Conservation (phyloP, 2,113 vertebrate genomes). For the Myiopsitta monachus region DNA sequence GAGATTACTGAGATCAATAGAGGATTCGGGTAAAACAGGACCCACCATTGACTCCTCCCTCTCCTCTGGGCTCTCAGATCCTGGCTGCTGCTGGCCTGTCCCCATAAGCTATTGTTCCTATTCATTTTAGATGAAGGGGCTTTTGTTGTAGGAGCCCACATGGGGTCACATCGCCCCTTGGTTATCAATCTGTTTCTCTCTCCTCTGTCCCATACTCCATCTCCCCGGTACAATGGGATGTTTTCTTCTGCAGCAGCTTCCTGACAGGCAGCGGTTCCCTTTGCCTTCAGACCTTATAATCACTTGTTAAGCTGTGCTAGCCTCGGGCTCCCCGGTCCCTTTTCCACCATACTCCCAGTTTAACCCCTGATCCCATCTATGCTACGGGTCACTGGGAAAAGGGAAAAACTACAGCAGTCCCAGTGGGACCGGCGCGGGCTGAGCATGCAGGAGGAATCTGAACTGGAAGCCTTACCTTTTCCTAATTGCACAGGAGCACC, state of each 20-base stretch:
- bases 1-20: slow-evolving; percentile 36
- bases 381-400: slow-evolving; percentile 26
- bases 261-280: slow-evolving; percentile 30
- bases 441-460: rapidly evolving
- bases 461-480: neutral
- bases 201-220: slow-evolving; percentile 13
- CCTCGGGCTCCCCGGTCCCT: neutral
- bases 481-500: neutral
- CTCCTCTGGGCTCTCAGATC: neutral
- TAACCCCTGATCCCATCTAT: slow-evolving; percentile 52
- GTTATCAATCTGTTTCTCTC: slow-evolving; percentile 64
- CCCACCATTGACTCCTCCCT: slow-evolving; percentile 8
- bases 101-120: slow-evolving; percentile 55
- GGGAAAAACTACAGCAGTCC: neutral
- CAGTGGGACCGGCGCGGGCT: neutral
- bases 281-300: slow-evolving; percentile 63
- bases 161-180: slow-evolving; percentile 40
- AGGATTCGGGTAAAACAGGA: slow-evolving; percentile 48
- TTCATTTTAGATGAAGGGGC: slow-evolving; percentile 58
- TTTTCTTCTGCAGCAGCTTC: slow-evolving; percentile 49
- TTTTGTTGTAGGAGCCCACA: slow-evolving; percentile 54
- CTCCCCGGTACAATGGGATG: slow-evolving; percentile 50
- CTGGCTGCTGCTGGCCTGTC: slow-evolving; percentile 4
- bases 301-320: slow-evolving; percentile 34
- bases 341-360: slow-evolving; percentile 52